A percentile compares a stretch with the other conserved stretches of the same genome.
phyloP scores from a whole-genome alignment of 2,113 vertebrate species.

The Actinemys pallida region DNA sequence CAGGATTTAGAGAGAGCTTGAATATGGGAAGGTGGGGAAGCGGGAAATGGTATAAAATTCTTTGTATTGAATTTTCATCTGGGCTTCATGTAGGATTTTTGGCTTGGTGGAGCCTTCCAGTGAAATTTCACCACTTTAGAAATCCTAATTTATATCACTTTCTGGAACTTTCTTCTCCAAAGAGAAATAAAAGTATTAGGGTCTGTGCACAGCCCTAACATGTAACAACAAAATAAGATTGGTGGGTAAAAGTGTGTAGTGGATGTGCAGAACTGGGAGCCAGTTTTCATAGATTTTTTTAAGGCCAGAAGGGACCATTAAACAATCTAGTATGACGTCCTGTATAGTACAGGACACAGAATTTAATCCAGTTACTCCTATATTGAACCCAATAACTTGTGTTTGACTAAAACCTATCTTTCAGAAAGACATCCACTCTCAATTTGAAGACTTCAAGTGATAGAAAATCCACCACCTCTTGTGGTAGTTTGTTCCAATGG shows the following conservation, averaged over 20 bases:
- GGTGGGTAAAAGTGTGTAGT: background rate
- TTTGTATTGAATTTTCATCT: background rate
- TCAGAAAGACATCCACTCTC: background rate
- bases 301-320: background rate
- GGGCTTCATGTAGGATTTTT: background rate
- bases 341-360: background rate
- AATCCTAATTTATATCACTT: background rate
- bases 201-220: background rate
- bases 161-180: background rate
- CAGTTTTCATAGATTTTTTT: background rate
- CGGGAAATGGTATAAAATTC: background rate
- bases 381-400: background rate
- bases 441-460: background rate
- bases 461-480: too few species aligned
- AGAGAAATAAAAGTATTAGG: background rate
- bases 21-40: background rate
- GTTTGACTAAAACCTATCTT: background rate
- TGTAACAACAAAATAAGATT: background rate
- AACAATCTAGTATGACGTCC: too few species aligned
- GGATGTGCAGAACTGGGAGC: background rate
- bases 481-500: background rate
- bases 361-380: background rate
- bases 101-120: background rate
- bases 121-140: background rate
- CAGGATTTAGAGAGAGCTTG: background rate